Conservation (phyloP, 2,888 invertebrate species). For the Meiosimyza platycephala region DNA sequence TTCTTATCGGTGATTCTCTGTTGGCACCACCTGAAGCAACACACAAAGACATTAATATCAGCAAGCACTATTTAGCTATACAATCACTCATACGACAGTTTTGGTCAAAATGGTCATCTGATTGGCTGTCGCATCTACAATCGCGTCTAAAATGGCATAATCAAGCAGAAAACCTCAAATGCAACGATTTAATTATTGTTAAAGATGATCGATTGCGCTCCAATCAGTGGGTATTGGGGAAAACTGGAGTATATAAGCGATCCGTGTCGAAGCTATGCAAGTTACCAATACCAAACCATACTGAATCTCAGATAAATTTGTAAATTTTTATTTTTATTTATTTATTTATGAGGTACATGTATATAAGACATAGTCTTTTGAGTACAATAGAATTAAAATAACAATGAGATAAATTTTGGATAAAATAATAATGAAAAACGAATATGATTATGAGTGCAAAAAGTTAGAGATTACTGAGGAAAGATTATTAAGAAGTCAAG, state of each 20-base stretch:
- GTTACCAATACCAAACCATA: slow-evolving; percentile 25
- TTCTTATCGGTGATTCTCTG: slow-evolving; percentile 40
- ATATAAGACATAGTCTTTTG: no score
- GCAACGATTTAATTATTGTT: slow-evolving; percentile 37
- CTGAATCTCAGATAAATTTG: not conserved
- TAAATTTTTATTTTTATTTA: no score
- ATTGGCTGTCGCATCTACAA: slow-evolving; percentile 44
- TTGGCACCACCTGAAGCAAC: slow-evolving; percentile 26
- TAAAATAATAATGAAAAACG: no score
- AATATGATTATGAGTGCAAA: no score
- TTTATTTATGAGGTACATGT: no score
- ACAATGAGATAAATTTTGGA: no score
- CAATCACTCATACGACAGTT: slow-evolving; percentile 32
- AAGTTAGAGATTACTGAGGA: no score
- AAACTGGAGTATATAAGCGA: slow-evolving; percentile 34
- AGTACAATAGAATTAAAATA: no score
- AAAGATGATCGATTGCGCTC: slow-evolving; percentile 38
- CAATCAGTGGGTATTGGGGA: slow-evolving; percentile 37
- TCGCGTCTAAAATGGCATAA: slow-evolving; percentile 41
- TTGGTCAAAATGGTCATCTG: slow-evolving; percentile 39
- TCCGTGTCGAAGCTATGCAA: slow-evolving; percentile 36
- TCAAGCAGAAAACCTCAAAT: slow-evolving; percentile 32
- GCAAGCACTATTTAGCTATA: slow-evolving; percentile 23
- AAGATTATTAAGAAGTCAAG: no score
- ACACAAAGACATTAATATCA: not conserved